A percentile compares a stretch with the other conserved stretches of the same genome.
Conservation (phyloP, 2,797 vertebrate species). For the Gallinago nigripennis region DNA sequence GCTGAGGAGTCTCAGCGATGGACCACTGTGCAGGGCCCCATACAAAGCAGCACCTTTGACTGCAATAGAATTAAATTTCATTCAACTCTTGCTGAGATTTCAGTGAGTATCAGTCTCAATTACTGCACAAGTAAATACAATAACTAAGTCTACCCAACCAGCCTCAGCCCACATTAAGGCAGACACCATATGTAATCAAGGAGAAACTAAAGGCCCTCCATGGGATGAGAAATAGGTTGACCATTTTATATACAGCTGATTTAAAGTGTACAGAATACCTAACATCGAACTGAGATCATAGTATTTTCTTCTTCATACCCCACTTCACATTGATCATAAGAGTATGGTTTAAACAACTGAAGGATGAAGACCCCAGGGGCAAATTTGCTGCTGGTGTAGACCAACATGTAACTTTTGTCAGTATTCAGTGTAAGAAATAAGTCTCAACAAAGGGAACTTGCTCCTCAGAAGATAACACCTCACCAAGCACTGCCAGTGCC, state of each 20-base stretch:
- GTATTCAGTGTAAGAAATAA: background rate
- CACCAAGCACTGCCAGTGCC: background rate
- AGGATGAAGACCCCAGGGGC: background rate
- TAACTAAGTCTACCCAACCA: background rate
- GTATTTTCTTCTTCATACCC: background rate
- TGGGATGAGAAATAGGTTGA: background rate
- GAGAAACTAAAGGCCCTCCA: background rate
- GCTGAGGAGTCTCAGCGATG: background rate
- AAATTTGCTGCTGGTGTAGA: background rate
- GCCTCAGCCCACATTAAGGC: background rate
- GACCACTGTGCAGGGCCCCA: background rate
- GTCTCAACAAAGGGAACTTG: background rate
- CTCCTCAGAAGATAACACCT: background rate
- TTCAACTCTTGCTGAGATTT: background rate
- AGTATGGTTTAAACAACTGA: background rate
- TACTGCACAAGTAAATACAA: background rate
- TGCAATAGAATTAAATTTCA: background rate
- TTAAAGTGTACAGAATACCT: background rate
- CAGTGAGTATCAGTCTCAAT: background rate
- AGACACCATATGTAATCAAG: background rate
- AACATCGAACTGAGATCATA: background rate
- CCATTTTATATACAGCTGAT: background rate
- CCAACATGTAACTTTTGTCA: background rate
- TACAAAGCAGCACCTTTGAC: background rate
- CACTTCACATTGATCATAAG: background rate